These are phyloP conservation scores for Australoheros scitulus DNA, from an alignment of 2,113 vertebrate genomes.

Conservation along the genomic window DNA sequence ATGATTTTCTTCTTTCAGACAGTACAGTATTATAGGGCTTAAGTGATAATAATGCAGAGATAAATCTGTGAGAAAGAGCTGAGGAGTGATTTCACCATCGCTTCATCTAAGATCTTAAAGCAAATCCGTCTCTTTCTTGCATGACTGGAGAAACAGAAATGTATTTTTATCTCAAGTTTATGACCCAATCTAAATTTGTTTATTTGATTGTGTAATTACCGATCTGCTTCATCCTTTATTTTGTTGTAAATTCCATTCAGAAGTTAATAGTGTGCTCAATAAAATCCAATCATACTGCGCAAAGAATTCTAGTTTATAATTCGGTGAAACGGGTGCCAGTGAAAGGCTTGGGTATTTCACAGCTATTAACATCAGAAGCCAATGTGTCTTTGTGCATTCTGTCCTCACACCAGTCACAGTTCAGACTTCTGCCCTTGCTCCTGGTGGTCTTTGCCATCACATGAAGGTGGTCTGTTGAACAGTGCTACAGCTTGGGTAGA, in stretches of 20 bases:
- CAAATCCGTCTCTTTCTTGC: constrained; percentile 38
- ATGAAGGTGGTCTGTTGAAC: constrained; percentile 58
- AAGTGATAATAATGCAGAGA: constrained; percentile 32
- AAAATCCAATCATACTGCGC: constrained; percentile 36
- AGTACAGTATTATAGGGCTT: constrained; percentile 13
- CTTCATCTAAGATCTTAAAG: constrained; percentile 36
- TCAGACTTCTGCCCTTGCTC: constrained; percentile 48
- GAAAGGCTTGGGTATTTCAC: constrained; percentile 30
- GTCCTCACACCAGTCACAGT: constrained; percentile 41
- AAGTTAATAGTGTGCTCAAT: constrained; percentile 38
- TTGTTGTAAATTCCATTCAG: constrained; percentile 22
- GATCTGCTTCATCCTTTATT: constrained; percentile 6
- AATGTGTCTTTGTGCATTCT: constrained; percentile 40
- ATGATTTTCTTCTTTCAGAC: constrained; percentile 20
- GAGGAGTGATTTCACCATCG: constrained; percentile 28
- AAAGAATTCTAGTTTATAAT: constrained; percentile 1
- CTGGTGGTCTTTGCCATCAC: constrained; percentile 59
- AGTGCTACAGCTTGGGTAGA: constrained; percentile 45
- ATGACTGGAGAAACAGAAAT: constrained; percentile 30
- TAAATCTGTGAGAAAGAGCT: constrained; percentile 29
- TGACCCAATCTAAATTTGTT: constrained; percentile 38
- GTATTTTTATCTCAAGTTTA: constrained; percentile 15
- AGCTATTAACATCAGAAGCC: constrained; percentile 43
- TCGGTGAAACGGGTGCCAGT: constrained; percentile 24
- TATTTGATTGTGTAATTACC: constrained; percentile 45